Evolutionary conservation across 2,797 vertebrate genomes (phyloP).

Genomic region (Todus mexicanus): DNA sequence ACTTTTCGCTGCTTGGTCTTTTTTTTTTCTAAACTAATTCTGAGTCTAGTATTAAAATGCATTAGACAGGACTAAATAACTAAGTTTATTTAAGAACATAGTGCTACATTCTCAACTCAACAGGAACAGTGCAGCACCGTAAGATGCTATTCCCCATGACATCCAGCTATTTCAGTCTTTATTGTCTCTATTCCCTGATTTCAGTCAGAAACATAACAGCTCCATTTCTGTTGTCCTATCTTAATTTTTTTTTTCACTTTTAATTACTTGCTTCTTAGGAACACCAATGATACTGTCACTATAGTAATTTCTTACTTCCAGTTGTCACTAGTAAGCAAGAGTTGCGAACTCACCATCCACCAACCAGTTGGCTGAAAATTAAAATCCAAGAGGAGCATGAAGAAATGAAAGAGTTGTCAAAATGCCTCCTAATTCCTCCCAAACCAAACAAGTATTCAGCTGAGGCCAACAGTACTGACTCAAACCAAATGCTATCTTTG

Average conservation of each 20-base stretch:
- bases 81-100: neutral
- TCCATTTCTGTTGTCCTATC: neutral
- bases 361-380: slow-evolving; percentile 66
- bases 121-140: neutral
- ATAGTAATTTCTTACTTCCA: slow-evolving; percentile 48
- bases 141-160: neutral
- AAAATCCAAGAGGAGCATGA: slow-evolving; percentile 67
- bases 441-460: slow-evolving; percentile 60
- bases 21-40: neutral
- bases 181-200: slow-evolving; percentile 6
- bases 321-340: slow-evolving; percentile 64
- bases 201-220: neutral
- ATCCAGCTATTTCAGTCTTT: neutral
- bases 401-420: slow-evolving; percentile 69
- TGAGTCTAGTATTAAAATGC: neutral
- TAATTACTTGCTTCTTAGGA: slow-evolving; percentile 8
- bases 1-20: neutral
- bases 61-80: neutral
- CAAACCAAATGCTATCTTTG: slow-evolving; percentile 37
- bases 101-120: neutral
- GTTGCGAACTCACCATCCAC: slow-evolving; percentile 63
- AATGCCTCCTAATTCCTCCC: slow-evolving; percentile 59
- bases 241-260: neutral
- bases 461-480: slow-evolving; percentile 42
- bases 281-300: slow-evolving; percentile 13